Conservation (phyloP, 2,797 vertebrate genomes). For the Alectoris magna region DNA sequence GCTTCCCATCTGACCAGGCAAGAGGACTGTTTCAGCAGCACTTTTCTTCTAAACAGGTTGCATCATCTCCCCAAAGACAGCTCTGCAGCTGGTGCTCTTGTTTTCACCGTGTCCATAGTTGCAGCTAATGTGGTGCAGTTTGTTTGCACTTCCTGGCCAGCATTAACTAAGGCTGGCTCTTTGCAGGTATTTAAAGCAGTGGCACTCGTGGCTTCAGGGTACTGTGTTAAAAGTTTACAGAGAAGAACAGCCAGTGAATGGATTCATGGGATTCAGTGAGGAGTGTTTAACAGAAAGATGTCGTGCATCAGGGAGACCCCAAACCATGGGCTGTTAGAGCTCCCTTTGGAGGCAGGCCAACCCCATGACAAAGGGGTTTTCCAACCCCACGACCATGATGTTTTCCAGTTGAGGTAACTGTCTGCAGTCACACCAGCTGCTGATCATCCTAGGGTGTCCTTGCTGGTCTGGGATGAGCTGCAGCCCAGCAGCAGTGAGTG, state of each 20-base stretch:
- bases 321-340: not conserved
- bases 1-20: not conserved
- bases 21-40: not conserved
- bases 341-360: not conserved
- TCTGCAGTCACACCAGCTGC: not conserved
- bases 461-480: not conserved
- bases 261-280: not conserved
- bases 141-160: not conserved
- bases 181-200: not conserved
- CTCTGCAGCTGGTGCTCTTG: not conserved
- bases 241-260: not conserved
- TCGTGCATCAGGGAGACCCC: not conserved
- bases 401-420: too few species aligned
- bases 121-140: not conserved
- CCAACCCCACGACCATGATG: not conserved
- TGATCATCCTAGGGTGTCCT: not conserved
- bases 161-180: not conserved
- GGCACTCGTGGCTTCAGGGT: not conserved
- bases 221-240: accelerated
- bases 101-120: not conserved
- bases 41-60: not conserved
- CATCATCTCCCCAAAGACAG: not conserved
- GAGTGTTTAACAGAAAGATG: not conserved
- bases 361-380: not conserved
- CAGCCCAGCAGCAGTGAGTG: accelerated